Evolutionary conservation across 2,113 vertebrate genomes (phyloP), one percentile per base, ranked within the genome.

Genomic region (Colaptes auratus): DNA sequence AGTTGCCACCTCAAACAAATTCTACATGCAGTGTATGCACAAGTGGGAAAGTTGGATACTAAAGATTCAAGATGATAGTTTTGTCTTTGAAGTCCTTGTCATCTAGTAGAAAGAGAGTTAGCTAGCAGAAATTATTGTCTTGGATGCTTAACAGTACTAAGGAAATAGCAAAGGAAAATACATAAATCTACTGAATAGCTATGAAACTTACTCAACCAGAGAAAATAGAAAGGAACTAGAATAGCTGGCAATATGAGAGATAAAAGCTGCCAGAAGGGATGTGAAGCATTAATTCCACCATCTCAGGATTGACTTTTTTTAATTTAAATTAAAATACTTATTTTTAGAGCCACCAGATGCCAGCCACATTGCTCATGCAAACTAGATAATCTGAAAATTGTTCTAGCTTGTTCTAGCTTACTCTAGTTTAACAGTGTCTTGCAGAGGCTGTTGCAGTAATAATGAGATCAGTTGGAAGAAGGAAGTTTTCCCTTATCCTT

Each of bases 281-380:
- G 52, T 74, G 67, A 82, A 93, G 53, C 71, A 63, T 93, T 79
- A 87, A 82, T 94, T 96, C 74, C 27, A 77, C 67, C 72, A 89
- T 85, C 82, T 89, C 59, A 65, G 78, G 74, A 58, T 39, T 71
- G 71, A 27, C 19, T 46, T 42, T 48, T 33, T 35, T 21, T 12
- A 52, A n/a, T 50, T 80, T 39, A 82, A 36, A 14, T 7, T 13
- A 5, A 61, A 30, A 50, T 33, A 9, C 74, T 59, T 89, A 79
- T 92, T 95, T n/a, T 95, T 95, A 80, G 89, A 75, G 55, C 28
- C 12, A 53, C 28, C 73, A 92, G 83, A 90, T 93, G 61, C 92
- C 63, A 87, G 39, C 44, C n/a, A 36, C 74, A 14, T 52, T 92
- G 71, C 63, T 87, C 24, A 75, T 85, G 77, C 63, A 87, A 82